phyloP scores from a whole-genome alignment of 2,797 vertebrate species.

The Hydrocynus forskahlii region DNA sequence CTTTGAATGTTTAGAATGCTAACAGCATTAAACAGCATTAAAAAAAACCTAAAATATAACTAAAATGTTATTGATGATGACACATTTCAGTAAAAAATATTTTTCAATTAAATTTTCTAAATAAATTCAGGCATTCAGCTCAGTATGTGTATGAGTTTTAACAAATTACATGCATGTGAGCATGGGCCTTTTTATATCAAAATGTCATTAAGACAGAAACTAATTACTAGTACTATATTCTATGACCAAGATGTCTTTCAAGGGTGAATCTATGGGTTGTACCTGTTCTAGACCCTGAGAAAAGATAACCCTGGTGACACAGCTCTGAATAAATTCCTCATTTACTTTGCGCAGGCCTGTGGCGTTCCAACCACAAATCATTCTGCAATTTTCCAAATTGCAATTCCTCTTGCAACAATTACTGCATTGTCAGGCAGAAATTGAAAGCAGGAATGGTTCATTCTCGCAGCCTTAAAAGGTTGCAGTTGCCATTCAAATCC shows the following conservation, averaged over 20 bases:
- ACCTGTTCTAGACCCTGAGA: not conserved
- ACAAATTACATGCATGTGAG: no score
- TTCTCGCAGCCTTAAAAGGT: not conserved
- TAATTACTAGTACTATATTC: no score
- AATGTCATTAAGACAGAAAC: no score
- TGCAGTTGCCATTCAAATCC: slow-evolving; percentile 1
- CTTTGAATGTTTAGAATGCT: no score
- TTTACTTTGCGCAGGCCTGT: not conserved
- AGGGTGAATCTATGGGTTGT: not conserved
- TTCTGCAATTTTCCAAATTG: not conserved
- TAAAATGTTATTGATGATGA: no score
- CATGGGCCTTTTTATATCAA: no score
- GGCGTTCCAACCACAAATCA: not conserved
- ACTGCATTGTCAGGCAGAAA: not conserved
- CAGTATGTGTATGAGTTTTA: no score
- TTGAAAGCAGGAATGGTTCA: not conserved
- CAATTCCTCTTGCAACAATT: slow-evolving; percentile 28
- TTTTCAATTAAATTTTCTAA: no score
- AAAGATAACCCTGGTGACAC: not conserved
- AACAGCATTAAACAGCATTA: no score
- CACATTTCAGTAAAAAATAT: no score
- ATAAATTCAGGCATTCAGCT: no score
- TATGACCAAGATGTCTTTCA: not conserved
- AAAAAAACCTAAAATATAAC: no score
- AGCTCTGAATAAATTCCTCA: not conserved